Evolutionary conservation across 2,888 invertebrate species (phyloP).

Genomic region (Sicus ferrugineus): DNA sequence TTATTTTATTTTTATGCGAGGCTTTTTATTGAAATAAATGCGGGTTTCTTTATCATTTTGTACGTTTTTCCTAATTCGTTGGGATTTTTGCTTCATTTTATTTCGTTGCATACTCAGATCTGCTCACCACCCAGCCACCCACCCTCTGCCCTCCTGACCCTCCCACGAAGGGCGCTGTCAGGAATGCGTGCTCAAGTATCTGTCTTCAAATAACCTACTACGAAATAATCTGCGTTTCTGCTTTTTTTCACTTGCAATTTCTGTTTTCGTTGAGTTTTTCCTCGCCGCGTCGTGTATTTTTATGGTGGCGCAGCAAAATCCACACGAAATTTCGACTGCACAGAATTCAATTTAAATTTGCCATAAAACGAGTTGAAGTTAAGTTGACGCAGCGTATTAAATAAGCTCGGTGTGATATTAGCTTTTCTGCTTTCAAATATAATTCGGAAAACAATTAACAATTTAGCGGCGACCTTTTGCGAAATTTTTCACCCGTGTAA

Average conservation of each 20-base stretch:
- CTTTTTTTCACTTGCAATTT: neutral
- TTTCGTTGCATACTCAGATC: no score
- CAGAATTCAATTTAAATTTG: no score
- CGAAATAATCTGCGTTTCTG: neutral
- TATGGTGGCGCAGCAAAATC: neutral
- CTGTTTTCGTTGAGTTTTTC: neutral
- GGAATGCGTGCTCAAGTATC: constrained; percentile 44
- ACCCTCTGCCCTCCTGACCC: neutral
- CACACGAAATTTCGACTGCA: no score
- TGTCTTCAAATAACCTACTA: constrained; percentile 38
- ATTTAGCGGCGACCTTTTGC: neutral
- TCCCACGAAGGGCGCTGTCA: constrained; percentile 15
- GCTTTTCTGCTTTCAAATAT: no score
- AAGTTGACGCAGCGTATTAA: no score
- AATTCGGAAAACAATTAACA: no score
- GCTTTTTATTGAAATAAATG: no score
- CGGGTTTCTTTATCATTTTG: no score
- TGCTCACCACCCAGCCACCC: neutral
- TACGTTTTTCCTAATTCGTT: no score
- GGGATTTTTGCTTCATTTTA: no score
- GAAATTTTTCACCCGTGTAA: neutral
- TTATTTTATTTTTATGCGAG: neutral
- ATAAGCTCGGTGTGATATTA: no score
- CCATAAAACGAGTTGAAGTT: no score
- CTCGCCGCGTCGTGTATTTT: neutral